A percentile compares a stretch with the other conserved stretches of the same genome.
Conservation (phyloP, 1,140 invertebrate species). For the Sitodiplosis mosellana region DNA sequence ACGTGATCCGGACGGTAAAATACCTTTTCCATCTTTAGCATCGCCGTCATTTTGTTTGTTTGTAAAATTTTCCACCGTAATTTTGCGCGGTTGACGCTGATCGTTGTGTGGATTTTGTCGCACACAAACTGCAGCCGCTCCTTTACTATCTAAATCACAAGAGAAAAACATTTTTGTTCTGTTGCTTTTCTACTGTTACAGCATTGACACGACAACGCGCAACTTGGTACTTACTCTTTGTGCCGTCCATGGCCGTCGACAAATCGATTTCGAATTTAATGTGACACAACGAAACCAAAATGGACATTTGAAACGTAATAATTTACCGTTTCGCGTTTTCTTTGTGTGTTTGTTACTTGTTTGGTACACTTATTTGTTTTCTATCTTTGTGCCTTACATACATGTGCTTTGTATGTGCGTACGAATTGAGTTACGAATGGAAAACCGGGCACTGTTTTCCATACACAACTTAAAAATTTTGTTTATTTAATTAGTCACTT, state of each 20-base stretch:
- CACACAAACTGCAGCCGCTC: conserved; percentile 7
- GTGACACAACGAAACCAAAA: conserved; percentile 34
- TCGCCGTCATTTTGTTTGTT: conserved; percentile 28
- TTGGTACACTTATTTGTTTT: background rate
- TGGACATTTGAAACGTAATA: conserved; percentile 16
- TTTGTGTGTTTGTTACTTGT: background rate
- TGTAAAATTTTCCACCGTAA: conserved; percentile 44
- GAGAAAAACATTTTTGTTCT: background rate
- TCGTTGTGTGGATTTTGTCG: conserved; percentile 27
- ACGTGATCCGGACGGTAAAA: conserved; percentile 23
- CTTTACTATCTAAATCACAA: conserved; percentile 19
- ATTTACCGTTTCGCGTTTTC: background rate
- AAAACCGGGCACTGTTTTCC: background rate
- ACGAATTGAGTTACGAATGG: background rate
- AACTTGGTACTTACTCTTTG: conserved; percentile 9
- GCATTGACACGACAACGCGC: background rate
- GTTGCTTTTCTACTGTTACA: no score
- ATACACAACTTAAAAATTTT: no score
- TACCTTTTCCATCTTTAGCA: conserved; percentile 25
- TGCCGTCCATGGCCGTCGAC: conserved; percentile 17
- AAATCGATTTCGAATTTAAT: conserved; percentile 33
- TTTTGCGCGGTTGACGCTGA: conserved; percentile 35
- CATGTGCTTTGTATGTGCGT: background rate
- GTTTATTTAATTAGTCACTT: no score
- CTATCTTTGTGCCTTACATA: background rate